These are phyloP conservation scores for Halcyon leucocephala DNA, from an alignment of 2,797 vertebrate genomes.

Conservation along the genomic window DNA sequence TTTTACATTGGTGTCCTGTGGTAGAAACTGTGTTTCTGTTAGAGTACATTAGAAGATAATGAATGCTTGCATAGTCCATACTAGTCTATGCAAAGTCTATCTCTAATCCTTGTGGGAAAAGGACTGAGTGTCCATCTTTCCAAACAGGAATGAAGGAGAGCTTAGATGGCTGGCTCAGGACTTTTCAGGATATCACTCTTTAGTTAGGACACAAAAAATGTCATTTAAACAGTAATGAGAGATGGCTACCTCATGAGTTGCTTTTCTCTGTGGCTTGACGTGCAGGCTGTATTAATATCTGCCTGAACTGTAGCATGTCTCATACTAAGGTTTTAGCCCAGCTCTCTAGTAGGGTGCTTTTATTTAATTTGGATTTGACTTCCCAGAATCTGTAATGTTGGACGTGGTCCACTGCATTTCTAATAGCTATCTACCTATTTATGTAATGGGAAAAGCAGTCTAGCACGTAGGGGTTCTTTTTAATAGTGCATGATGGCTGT, in stretches of 20 bases:
- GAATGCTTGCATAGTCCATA: rapidly evolving
- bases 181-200: neutral
- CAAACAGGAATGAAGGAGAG: neutral
- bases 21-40: neutral
- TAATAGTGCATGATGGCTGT: neutral
- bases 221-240: neutral
- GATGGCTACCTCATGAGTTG: neutral
- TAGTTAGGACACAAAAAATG: neutral
- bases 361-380: neutral
- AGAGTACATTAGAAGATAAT: neutral
- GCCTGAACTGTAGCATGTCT: neutral
- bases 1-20: neutral
- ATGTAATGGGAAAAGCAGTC: neutral
- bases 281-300: neutral
- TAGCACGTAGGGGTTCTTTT: neutral
- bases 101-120: neutral
- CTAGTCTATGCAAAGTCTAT: neutral
- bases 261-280: neutral
- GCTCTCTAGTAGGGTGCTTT: neutral
- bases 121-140: neutral
- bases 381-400: neutral
- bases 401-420: neutral
- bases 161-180: neutral
- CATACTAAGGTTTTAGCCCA: neutral
- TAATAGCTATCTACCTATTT: neutral